Conservation (phyloP, 2,888 invertebrate species). For the Leptopilina syphax region DNA sequence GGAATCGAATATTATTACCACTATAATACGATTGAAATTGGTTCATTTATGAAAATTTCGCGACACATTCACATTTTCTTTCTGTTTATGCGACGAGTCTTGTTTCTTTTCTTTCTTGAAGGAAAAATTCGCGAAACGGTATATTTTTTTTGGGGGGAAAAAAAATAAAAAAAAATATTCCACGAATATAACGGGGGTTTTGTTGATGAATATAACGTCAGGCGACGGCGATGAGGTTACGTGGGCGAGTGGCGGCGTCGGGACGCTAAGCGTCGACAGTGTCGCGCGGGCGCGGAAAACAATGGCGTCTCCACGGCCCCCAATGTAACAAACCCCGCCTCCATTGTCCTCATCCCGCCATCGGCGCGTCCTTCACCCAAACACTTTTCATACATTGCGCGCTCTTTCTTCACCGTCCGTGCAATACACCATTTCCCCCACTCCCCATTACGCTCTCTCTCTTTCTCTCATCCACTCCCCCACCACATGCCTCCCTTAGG, state of each 20-base stretch:
- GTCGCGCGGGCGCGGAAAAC: slow-evolving; percentile 64
- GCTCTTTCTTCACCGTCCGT: slow-evolving; percentile 65
- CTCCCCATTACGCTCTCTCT: too few relatives aligned
- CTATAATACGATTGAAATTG: too few relatives aligned
- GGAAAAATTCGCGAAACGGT: too few relatives aligned
- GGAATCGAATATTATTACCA: too few relatives aligned
- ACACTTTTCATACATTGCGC: slow-evolving; percentile 42
- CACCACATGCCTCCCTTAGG: slow-evolving; percentile 52
- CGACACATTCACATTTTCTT: too few relatives aligned
- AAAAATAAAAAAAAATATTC: not conserved
- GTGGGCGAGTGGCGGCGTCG: slow-evolving; percentile 68
- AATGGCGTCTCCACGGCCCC: slow-evolving; percentile 64
- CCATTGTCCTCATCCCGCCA: slow-evolving; percentile 69
- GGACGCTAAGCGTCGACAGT: slow-evolving; percentile 67
- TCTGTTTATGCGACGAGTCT: too few relatives aligned
- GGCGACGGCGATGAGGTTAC: slow-evolving; percentile 65
- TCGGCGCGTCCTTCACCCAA: slow-evolving; percentile 60
- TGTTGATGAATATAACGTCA: slow-evolving; percentile 44
- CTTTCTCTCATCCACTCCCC: slow-evolving; percentile 46
- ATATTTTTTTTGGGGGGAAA: too few relatives aligned
- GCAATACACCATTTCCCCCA: not conserved
- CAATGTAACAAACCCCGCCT: slow-evolving; percentile 67
- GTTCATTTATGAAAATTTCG: too few relatives aligned
- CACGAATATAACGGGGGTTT: too few relatives aligned
- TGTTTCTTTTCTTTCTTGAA: too few relatives aligned